Base-by-base conservation (phyloP, 2,797 vertebrate genomes). In the Morelia viridis region DNA sequence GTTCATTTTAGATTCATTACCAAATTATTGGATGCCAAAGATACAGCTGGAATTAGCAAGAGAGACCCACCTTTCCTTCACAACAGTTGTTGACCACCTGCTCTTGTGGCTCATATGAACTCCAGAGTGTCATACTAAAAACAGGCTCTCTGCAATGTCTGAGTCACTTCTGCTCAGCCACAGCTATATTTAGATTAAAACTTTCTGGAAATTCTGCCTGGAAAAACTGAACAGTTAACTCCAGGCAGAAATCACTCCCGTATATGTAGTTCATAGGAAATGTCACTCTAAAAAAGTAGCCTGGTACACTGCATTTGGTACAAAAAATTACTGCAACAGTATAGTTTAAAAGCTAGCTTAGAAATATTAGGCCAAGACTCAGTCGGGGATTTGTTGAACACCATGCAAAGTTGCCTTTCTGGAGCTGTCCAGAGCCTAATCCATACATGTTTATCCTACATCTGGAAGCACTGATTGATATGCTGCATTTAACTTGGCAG, bases 131-230 rank as follows among this genome's bases (percentile, higher is more conserved):
- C 85, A 80, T 92, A 95, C 92, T 93, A 91, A 91, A 93, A 91
- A 96, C 35, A 95, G 93, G 95, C 95, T 96, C 93, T 91, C 96
- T 96, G 93, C 94, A 96, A 94, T 94, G 91, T 92, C 93, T 93
- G 95, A 97, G 96, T 97, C 96, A 97, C 92, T 95, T 96, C 93
- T 94, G 91, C 93, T 93, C 93, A 95, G 92, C 90, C 80, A 31
- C 89, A 90, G 85, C 95, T 98, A 98, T 98, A 98, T 98, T 98
- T 98, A 98, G 98, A 95, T 62, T 94, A 94, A 94, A 93, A 96
- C 61, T 91, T 94, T 93, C 95, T 94, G 95, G 94, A 53, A 95
- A 97, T 97, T 96, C 94, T 96, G 94, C 57, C 92, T 97, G 95
- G 95, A 97, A 97, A 97, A 96, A 96, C 92, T 95, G 95, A 97